Percentiles rank a stretch among this genome's conserved stretches.
Conservation (phyloP, 1,140 invertebrate species). For the Drosophila guanche region DNA sequence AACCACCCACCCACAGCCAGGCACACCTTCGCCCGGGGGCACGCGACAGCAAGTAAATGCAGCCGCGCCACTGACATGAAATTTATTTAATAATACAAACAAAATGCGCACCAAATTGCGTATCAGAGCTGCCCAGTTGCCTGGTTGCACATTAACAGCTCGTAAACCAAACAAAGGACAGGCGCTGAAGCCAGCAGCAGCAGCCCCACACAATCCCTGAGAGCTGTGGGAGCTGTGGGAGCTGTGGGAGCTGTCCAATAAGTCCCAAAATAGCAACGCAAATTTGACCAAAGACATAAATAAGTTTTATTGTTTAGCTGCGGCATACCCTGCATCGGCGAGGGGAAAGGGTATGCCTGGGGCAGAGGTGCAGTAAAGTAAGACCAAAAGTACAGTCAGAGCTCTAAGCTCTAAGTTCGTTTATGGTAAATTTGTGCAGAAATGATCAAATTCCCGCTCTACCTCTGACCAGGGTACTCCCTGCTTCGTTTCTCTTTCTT, state of each 20-base stretch:
- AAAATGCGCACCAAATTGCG: conserved; percentile 80
- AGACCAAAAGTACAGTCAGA: too few species aligned
- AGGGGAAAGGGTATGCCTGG: too few species aligned
- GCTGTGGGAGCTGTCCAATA: conserved; percentile 75
- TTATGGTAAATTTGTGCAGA: too few species aligned
- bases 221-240: conserved; percentile 3
- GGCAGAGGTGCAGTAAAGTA: too few species aligned
- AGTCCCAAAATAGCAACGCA: conserved; percentile 76
- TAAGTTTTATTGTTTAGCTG: conserved; percentile 80
- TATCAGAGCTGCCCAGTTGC: conserved; percentile 64
- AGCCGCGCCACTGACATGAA: conserved; percentile 54
- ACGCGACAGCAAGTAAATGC: conserved; percentile 29
- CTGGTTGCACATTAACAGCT: conserved; percentile 81
- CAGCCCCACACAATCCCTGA: conserved; percentile 7
- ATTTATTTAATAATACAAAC: conserved; percentile 81
- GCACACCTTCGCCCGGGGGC: conserved; percentile 34
- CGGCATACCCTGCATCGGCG: conserved; percentile 14
- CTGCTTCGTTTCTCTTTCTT: not conserved
- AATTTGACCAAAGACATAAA: conserved; percentile 82
- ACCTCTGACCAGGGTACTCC: too few species aligned
- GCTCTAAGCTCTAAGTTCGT: too few species aligned
- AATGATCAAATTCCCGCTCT: too few species aligned
- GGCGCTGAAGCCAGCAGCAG: conserved; percentile 66
- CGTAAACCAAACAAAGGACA: conserved; percentile 80
- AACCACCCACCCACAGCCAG: not conserved